A percentile compares a stretch with the other conserved stretches of the same genome.
Conservation (phyloP, 2,113 vertebrate genomes). For the Bos indicus region DNA sequence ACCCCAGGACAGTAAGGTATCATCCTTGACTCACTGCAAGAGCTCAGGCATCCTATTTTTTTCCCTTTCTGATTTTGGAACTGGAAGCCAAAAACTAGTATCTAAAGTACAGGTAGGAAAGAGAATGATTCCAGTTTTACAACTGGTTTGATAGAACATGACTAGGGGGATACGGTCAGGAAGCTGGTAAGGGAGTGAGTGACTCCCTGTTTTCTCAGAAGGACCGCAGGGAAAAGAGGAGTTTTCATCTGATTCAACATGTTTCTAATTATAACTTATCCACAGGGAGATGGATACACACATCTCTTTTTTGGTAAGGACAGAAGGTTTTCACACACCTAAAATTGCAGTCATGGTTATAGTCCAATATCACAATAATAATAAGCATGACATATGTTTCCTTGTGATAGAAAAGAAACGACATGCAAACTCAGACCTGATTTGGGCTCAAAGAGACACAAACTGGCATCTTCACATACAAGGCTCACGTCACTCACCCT, state of each 20-base stretch:
- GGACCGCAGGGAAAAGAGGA: background rate
- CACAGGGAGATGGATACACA: background rate
- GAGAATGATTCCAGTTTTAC: background rate
- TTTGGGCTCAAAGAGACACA: constrained; percentile 32
- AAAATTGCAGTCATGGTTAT: background rate
- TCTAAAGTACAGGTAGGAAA: background rate
- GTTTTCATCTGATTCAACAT: background rate
- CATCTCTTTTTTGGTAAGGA: background rate
- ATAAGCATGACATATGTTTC: background rate
- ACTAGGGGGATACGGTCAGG: background rate
- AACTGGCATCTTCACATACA: background rate
- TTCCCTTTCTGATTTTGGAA: background rate
- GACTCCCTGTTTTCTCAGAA: background rate
- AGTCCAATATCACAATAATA: background rate
- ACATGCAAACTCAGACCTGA: constrained; percentile 19
- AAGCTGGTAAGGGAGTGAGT: background rate
- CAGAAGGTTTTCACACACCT: background rate
- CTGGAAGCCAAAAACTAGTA: background rate
- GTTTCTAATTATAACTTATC: background rate
- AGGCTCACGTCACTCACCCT: constrained; percentile 58
- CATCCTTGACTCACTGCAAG: background rate
- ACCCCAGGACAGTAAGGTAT: background rate
- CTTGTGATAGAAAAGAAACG: background rate
- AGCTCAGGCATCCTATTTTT: background rate
- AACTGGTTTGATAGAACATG: background rate